Conservation (phyloP, 2,888 invertebrate genomes). For the Diplazon laetatorius region DNA sequence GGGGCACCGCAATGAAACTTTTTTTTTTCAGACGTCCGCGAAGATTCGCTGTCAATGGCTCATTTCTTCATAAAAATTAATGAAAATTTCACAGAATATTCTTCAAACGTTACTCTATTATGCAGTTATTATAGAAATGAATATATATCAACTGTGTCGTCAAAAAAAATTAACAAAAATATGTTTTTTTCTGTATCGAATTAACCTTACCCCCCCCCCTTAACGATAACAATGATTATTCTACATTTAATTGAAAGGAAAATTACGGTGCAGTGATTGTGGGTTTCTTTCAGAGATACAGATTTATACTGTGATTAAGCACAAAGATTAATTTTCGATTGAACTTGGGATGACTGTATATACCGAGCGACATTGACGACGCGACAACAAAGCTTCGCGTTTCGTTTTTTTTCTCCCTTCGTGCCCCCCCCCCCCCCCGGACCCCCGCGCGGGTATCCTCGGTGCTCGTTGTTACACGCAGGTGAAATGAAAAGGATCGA, state of each 20-base stretch:
- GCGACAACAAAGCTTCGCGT: conserved; percentile 37
- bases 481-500: conserved; percentile 53
- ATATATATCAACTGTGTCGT: too few relatives aligned
- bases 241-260: background rate
- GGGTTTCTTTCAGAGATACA: background rate
- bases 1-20: too few relatives aligned
- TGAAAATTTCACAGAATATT: too few relatives aligned
- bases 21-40: too few relatives aligned
- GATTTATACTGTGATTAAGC: background rate
- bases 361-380: conserved; percentile 42
- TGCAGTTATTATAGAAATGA: too few relatives aligned
- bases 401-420: conserved; percentile 14
- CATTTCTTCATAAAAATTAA: too few relatives aligned
- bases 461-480: conserved; percentile 20
- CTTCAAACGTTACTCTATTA: too few relatives aligned
- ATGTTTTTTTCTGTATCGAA: too few relatives aligned
- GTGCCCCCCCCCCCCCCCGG: background rate
- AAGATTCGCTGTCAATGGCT: too few relatives aligned
- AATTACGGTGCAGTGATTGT: background rate
- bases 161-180: too few relatives aligned
- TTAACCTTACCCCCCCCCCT: too few relatives aligned
- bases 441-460: background rate
- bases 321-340: conserved; percentile 25
- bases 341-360: background rate
- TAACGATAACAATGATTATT: background rate